Evolutionary conservation across 2,888 invertebrate genomes (phyloP), one percentile per base, ranked within the genome.

Genomic region (Cheilosia scutellata): DNA sequence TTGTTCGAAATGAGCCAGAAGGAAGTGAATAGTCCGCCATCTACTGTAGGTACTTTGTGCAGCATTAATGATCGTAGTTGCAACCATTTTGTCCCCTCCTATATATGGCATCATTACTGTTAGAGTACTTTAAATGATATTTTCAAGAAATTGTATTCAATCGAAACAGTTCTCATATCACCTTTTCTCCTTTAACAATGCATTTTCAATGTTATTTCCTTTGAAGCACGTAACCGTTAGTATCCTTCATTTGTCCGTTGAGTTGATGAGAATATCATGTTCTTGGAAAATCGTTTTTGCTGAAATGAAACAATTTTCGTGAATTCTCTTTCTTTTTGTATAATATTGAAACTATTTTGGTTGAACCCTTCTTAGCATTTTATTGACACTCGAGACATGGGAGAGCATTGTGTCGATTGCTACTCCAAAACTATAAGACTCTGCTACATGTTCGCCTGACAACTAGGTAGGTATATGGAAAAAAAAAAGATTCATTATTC

Each of bases 361-460:
- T 31, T 71, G 16, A 55, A 68, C 71, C 53, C 58, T 58, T 55
- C 60, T 72, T 65, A 65, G 13, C 20, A 51, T 75, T 80, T 77
- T 82, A 82, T 82, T 77, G 77, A 77, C 77, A 82, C 82, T 72
- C 58, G 51, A 77, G 77, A 76, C 70, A 31, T 27, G 58, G 33
- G 42, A 55, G 44, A 71, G 53, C 44, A 44, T 70, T 71, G 20
- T 53, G 62, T 58, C 71, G 77, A 82, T 82, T 77, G 82, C 63
- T 58, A 82, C 70, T 82, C 42, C 40, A 49, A 63, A 49, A 82
- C 65, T 58, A 29, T 49, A 20, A 27, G 70, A 70, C 51, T 33
- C 47, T 68, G 11, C n/a, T 66, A 51, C 40, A 55, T 37, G 16
- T 33, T 53, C 53, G 40, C 16, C 27, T 40, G 40, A 60, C 42